Evolutionary conservation across 2,113 vertebrate species (phyloP).

Genomic region (Ceratotherium simum): DNA sequence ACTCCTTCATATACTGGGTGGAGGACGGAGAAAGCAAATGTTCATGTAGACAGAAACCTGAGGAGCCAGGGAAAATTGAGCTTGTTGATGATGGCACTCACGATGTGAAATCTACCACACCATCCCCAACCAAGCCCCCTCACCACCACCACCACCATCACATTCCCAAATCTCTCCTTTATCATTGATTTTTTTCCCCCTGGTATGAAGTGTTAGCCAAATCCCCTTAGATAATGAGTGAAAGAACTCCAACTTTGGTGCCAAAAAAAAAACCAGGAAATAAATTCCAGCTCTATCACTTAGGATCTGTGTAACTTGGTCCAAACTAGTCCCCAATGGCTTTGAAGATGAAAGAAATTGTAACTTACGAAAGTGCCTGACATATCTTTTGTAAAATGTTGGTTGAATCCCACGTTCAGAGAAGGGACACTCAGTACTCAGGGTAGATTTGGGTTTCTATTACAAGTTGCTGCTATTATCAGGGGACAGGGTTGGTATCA

Average conservation of each 20-base stretch:
- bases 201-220: neutral
- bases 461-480: too few species aligned
- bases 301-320: neutral
- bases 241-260: neutral
- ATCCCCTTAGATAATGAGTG: neutral
- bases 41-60: neutral
- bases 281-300: too few species aligned
- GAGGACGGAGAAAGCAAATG: neutral
- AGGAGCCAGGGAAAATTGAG: accelerated
- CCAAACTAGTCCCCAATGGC: too few species aligned
- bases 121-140: accelerated
- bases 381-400: neutral
- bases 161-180: neutral
- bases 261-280: neutral
- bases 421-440: neutral
- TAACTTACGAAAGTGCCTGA: accelerated
- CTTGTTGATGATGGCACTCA: accelerated
- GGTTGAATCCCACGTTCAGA: neutral
- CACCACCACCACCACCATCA: neutral
- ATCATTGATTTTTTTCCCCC: neutral
- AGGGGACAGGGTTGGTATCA: neutral
- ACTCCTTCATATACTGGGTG: accelerated
- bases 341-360: neutral
- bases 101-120: accelerated
- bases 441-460: neutral